Base-by-base conservation (phyloP, 53 echinoderm and acorn worm species). In the Luidia sarsii region DNA sequence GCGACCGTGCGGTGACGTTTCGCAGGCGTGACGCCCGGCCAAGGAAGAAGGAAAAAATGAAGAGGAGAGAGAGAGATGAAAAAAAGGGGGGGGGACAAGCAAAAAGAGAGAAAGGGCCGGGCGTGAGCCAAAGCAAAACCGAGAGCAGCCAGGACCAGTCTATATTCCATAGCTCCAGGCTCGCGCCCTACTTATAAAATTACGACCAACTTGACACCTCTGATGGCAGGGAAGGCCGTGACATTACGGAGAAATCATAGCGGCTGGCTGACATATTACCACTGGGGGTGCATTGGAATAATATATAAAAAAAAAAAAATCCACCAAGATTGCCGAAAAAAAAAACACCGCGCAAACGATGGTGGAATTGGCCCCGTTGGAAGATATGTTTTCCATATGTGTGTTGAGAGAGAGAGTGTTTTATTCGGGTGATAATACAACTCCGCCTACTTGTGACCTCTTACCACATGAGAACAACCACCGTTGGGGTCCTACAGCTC, bases 321-420 rank as follows among this genome's bases (percentile, higher is more conserved):
- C n/a, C n/a, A n/a, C n/a, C n/a, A n/a, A n/a, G n/a, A n/a, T n/a
- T n/a, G n/a, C 67, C 35, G 45, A 24, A 69, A 49, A 19, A 18
- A 48, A 69, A 50, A 41, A 50, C 13, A 69, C 20, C 30, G 70
- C 51, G n/a, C 8, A 50, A 39, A 43, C 70, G 1, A 50, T 50
- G 32, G 50, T 69, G 51, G 24, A 69, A 69, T 30, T 69, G 30
- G n/a, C 51, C 51, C 18, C 19, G 59, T 45, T 33, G 21, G 30
- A 46, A 41, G 19, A 77, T 60, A 77, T 77, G 77, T 60, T 61
- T 77, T 77, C 77, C 77, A 77, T 60, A 61, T 77, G 77, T 28
- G 61, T 60, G 59, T 41, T n/a, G 31, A n/a, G n/a, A n/a, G n/a
- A n/a, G n/a, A n/a, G n/a, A n/a, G n/a, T n/a, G n/a, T n/a, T n/a